Evolutionary conservation across 2,113 vertebrate species (phyloP).

Genomic region (Crotalus tigris): DNA sequence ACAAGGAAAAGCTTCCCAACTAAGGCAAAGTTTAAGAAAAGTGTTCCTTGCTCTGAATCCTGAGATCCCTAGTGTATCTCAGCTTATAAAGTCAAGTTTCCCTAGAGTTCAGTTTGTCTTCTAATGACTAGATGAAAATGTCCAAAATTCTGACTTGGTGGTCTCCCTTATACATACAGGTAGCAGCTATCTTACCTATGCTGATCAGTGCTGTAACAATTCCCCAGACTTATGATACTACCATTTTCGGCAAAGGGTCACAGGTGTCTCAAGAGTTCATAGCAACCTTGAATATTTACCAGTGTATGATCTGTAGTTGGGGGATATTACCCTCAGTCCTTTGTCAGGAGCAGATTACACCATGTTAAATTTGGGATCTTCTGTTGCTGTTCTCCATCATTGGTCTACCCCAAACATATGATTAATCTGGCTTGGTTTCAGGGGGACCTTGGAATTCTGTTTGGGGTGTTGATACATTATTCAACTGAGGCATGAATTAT

Average conservation of each 20-base stretch:
- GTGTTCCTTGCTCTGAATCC: not conserved
- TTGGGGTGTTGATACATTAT: not conserved
- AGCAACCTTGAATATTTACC: not conserved
- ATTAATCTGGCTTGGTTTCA: not conserved
- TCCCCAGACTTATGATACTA: not conserved
- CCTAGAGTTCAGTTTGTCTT: not conserved
- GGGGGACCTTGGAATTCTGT: not conserved
- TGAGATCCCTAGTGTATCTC: not conserved
- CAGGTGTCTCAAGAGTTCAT: not conserved
- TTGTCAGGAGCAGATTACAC: not conserved
- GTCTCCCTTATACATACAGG: not conserved
- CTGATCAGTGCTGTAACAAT: not conserved
- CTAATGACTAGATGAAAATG: not conserved
- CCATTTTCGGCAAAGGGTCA: not conserved
- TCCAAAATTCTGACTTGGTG: not conserved
- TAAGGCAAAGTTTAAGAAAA: not conserved
- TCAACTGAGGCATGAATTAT: not conserved
- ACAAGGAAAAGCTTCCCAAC: not conserved
- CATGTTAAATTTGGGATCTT: not conserved
- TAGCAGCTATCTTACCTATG: not conserved
- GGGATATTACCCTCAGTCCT: not conserved
- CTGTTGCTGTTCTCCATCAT: not conserved
- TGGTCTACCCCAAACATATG: not conserved
- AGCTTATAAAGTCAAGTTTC: not conserved
- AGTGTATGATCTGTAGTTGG: not conserved